Base-by-base conservation (phyloP, 2,888 invertebrate genomes). In the Chrysolina haemoptera region DNA sequence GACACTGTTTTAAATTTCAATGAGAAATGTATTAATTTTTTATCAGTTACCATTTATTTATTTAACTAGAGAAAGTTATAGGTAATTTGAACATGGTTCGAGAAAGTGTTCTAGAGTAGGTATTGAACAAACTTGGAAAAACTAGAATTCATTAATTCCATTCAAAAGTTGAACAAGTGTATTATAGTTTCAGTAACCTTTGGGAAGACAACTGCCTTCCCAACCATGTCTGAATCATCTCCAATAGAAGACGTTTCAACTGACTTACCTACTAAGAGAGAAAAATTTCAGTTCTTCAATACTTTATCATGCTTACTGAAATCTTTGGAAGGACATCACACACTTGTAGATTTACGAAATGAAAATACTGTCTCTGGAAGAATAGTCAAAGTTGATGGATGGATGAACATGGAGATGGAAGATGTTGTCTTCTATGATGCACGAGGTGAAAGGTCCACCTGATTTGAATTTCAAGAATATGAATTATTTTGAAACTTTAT, bases 281-380 rank as follows among this genome's bases (percentile, higher is more conserved):
- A 82, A 73, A 75, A 75, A 68, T 79, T 66, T 64, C 67, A 68
- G n/a, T 78, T 75, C 62, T 77, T 91, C 76, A 93, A 93, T 81
- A 91, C 90, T 73, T 86, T 94, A 77, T 83, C 91, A n/a, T 90
- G 92, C 82, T 70, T 93, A 79, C 88, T 92, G 46, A 92, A 91
- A 88, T 90, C 91, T 68, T 87, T 93, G 68, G 90, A 91, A 87
- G 90, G 90, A 10, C 87, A 90, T 80, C 90, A 90, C 80, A 91
- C 93, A 5, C 91, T 90, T 22, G 88, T 94, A 40, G 94, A 94
- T 86, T 87, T 94, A 62, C 88, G 92, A 79, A 92, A 94, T 86
- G 93, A 94, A 83, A 87, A 91, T 0, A 90, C 89, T 82, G 89
- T 93, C 46, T 90, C 90, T 83, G 94, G 94, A 59, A 87, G 87